Evolutionary conservation across 2,888 invertebrate genomes (phyloP).

Genomic region (Sphaeridia pumilis): DNA sequence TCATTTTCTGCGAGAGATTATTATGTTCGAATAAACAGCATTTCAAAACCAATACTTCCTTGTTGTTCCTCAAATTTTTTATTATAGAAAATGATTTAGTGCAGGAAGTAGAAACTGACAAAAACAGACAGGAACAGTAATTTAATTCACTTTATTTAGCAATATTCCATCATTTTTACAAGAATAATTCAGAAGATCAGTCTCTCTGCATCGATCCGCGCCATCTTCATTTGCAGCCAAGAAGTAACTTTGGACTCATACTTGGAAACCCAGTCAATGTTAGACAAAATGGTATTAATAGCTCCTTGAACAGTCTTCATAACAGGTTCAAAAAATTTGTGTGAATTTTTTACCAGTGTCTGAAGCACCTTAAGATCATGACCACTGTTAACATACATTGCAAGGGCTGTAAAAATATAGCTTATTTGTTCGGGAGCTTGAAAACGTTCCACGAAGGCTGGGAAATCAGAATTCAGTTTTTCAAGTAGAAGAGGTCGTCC

Average conservation of each 20-base stretch:
- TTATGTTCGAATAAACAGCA: too few relatives aligned
- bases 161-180: too few relatives aligned
- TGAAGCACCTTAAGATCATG: not conserved
- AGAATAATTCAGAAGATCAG: too few relatives aligned
- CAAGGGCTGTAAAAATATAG: conserved; percentile 4
- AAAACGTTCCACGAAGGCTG: not conserved
- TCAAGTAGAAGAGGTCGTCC: conserved; percentile 2
- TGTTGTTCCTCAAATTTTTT: too few relatives aligned
- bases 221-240: not conserved
- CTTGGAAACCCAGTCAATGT: not conserved
- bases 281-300: not conserved
- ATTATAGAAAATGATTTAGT: too few relatives aligned
- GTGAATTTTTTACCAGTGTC: not conserved
- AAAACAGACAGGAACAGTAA: too few relatives aligned
- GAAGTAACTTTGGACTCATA: not conserved
- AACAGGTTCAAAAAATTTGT: not conserved
- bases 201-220: too few relatives aligned
- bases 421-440: conserved; percentile 2
- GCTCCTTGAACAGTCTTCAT: not conserved
- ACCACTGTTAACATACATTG: conserved; percentile 1
- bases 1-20: too few relatives aligned
- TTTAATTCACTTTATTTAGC: too few relatives aligned
- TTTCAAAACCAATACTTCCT: too few relatives aligned
- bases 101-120: too few relatives aligned
- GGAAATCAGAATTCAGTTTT: not conserved